Conservation (phyloP, 1,140 invertebrate genomes). For the Phymastichus coffea region DNA sequence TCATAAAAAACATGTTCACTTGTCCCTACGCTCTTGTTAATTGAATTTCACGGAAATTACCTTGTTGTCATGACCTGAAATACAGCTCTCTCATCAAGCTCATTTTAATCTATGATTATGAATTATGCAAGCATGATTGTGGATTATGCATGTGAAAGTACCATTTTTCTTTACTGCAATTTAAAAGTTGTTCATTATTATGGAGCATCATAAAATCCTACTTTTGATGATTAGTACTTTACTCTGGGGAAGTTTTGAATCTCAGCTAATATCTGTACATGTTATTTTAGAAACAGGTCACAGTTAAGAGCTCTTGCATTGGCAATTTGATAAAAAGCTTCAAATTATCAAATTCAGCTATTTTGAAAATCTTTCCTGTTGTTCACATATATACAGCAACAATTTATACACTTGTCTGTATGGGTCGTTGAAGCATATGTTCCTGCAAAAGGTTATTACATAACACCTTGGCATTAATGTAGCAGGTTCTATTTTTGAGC, state of each 20-base stretch:
- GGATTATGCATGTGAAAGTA: neutral
- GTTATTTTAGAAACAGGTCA: too few species aligned
- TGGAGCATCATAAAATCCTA: neutral
- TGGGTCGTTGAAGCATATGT: constrained; percentile 31
- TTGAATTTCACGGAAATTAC: too few species aligned
- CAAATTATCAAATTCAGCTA: neutral
- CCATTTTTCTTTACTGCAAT: neutral
- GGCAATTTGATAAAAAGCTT: too few species aligned
- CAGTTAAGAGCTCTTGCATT: too few species aligned
- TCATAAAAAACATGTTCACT: too few species aligned
- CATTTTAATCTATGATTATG: constrained; percentile 4
- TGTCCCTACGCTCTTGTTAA: too few species aligned
- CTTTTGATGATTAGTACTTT: too few species aligned
- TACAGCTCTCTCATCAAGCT: too few species aligned
- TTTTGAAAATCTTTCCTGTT: constrained; percentile 15
- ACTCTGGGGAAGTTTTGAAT: too few species aligned
- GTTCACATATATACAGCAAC: constrained; percentile 6
- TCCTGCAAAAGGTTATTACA: constrained; percentile 37
- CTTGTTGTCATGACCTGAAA: too few species aligned
- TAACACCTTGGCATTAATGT: constrained; percentile 37
- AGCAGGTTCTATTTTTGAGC: constrained; percentile 50
- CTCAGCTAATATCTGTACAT: too few species aligned
- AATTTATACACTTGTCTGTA: constrained; percentile 29
- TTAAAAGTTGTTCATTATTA: neutral
- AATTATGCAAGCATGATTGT: constrained; percentile 25